Conservation (phyloP, 1,140 invertebrate genomes). For the Formica selysi region DNA sequence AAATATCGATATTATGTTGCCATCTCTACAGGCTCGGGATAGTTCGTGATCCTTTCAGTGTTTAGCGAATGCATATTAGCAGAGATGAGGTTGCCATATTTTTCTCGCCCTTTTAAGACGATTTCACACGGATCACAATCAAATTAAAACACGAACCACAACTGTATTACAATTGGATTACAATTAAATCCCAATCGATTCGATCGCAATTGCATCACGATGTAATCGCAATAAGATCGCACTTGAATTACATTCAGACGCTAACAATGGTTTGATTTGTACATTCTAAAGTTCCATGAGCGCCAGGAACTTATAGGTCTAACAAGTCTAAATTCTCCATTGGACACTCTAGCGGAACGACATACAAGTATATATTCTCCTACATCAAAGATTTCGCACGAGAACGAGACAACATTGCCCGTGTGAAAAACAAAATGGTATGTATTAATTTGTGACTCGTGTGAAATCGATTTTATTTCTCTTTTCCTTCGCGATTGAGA, state of each 20-base stretch:
- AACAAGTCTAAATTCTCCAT: constrained; percentile 2
- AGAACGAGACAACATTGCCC: neutral
- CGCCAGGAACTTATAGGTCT: neutral
- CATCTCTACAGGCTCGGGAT: constrained; percentile 19
- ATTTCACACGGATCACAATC: constrained; percentile 52
- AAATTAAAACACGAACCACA: constrained; percentile 12
- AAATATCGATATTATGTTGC: constrained; percentile 45
- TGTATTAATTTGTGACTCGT: constrained; percentile 22
- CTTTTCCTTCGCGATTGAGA: constrained; percentile 7
- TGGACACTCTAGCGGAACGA: neutral
- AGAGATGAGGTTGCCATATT: constrained; percentile 26
- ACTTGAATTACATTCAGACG: constrained; percentile 19
- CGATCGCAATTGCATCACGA: constrained; percentile 27
- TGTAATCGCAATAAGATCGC: constrained; percentile 21
- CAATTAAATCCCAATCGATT: neutral
- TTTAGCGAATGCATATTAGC: constrained; percentile 30
- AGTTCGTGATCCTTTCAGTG: constrained; percentile 10
- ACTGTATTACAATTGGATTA: neutral
- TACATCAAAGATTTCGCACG: neutral
- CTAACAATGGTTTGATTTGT: neutral
- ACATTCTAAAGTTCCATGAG: neutral
- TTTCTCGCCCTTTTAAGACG: constrained; percentile 19
- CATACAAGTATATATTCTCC: neutral
- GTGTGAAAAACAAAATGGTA: neutral
- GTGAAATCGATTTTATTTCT: constrained; percentile 53